These are phyloP conservation scores for Pentalonia nigronervosa DNA, from an alignment of 1,140 invertebrate genomes.

Conservation along the genomic window DNA sequence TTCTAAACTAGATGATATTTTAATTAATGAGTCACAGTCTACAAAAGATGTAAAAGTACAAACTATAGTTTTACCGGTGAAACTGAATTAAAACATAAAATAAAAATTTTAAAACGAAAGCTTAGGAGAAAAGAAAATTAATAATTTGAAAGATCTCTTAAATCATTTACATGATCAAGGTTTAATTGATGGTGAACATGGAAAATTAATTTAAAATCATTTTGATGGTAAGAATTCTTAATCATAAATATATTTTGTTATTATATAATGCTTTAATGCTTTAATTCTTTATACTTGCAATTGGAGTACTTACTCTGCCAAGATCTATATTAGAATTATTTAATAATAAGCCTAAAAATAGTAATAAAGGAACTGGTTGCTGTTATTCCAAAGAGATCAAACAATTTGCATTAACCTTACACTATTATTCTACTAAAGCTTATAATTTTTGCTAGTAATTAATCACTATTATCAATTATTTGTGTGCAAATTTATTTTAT, in stretches of 20 bases:
- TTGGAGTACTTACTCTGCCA: background rate
- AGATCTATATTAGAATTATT: no score
- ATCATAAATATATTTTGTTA: background rate
- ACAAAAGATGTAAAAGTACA: background rate
- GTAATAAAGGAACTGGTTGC: background rate
- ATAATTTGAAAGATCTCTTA: constrained; percentile 11
- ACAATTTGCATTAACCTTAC: background rate
- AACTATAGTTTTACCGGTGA: background rate
- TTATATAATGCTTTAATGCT: no score
- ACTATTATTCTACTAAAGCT: background rate
- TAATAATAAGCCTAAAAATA: no score
- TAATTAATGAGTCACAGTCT: background rate
- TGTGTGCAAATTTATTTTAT: background rate
- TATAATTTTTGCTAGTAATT: constrained; percentile 18
- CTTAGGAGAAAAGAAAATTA: background rate
- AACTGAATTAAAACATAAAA: background rate
- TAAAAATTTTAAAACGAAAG: constrained; percentile 15
- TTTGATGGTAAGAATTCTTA: background rate
- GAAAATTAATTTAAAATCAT: background rate
- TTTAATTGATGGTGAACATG: constrained; percentile 18
- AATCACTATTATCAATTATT: constrained; percentile 10
- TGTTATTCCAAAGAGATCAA: background rate
- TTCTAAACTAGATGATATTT: background rate
- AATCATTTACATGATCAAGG: background rate
- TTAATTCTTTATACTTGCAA: no score